Evolutionary conservation across 2,113 vertebrate genomes (phyloP).

Genomic region (Ameiurus melas): DNA sequence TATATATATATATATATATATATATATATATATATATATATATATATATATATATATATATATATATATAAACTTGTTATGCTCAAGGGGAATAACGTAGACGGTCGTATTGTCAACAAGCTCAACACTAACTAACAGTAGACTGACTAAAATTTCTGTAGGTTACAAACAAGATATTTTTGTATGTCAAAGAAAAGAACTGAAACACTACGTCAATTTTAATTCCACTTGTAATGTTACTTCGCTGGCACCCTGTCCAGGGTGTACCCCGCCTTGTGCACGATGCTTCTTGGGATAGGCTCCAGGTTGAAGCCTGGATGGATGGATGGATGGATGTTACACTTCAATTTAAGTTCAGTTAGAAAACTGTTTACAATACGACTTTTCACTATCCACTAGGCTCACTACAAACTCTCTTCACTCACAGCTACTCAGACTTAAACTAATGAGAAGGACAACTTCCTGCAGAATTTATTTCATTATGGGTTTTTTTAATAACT

Average conservation of each 20-base stretch:
- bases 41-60: too few relatives aligned
- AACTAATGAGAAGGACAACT: background rate
- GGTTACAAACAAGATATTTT: background rate
- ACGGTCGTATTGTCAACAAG: background rate
- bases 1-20: too few relatives aligned
- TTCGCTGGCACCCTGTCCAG: too few relatives aligned
- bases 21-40: too few relatives aligned
- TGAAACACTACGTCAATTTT: background rate
- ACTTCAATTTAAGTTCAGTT: background rate
- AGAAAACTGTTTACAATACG: background rate
- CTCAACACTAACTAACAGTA: background rate
- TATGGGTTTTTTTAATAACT: background rate
- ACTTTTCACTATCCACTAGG: background rate
- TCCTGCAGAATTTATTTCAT: background rate
- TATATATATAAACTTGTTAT: background rate
- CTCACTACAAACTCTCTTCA: background rate
- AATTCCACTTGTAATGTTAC: background rate
- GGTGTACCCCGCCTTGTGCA: too few relatives aligned
- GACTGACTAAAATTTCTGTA: background rate
- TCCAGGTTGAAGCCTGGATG: too few relatives aligned
- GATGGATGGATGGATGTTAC: too few relatives aligned
- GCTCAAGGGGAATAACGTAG: background rate
- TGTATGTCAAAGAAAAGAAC: background rate
- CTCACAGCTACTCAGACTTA: background rate
- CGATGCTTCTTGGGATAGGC: too few relatives aligned